These are phyloP conservation scores for Mactromeris polynyma DNA, from an alignment of 2,888 invertebrate genomes.

Conservation along the genomic window DNA sequence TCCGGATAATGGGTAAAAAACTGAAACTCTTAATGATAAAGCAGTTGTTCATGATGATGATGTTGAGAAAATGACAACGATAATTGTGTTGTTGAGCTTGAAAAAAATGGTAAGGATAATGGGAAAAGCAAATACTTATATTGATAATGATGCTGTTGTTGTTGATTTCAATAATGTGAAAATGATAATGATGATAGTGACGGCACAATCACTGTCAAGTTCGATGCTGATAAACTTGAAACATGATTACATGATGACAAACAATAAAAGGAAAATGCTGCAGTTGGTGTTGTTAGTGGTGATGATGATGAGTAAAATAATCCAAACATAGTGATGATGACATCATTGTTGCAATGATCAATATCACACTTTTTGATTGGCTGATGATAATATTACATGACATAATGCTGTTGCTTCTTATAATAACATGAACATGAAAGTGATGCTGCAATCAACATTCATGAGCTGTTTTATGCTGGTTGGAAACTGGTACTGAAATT, in stretches of 20 bases:
- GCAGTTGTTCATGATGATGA: background rate
- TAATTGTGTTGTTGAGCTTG: background rate
- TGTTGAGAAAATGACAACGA: background rate
- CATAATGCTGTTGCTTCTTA: background rate
- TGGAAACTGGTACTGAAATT: too few species aligned
- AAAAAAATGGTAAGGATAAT: background rate
- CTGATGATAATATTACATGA: background rate
- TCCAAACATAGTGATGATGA: background rate
- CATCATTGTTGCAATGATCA: too few species aligned
- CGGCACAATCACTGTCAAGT: too few species aligned
- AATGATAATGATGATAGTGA: background rate
- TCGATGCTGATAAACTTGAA: too few species aligned
- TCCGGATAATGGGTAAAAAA: background rate
- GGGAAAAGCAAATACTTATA: background rate
- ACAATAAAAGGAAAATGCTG: background rate
- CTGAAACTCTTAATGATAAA: background rate
- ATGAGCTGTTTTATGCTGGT: background rate
- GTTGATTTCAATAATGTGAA: background rate
- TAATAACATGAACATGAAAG: too few species aligned
- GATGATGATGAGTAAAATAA: background rate
- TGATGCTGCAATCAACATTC: too few species aligned
- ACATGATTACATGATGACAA: too few species aligned
- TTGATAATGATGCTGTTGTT: background rate
- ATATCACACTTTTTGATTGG: background rate
- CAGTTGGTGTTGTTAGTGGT: background rate